phyloP scores from a whole-genome alignment of 2,888 invertebrate genomes.

The Neria commutata region DNA sequence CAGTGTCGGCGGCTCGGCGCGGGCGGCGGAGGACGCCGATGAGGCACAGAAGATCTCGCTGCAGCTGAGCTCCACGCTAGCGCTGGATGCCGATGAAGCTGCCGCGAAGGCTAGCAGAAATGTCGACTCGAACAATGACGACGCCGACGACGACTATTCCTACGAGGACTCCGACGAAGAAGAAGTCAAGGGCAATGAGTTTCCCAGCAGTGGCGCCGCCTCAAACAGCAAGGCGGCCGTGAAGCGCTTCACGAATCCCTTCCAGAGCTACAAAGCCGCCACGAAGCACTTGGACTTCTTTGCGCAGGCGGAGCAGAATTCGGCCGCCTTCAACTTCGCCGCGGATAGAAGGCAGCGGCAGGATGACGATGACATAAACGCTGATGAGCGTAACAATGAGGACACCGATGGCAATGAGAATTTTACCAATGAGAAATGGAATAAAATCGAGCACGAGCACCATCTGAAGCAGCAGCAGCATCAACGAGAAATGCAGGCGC shows the following conservation, averaged over 20 bases:
- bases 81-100: slow-evolving; percentile 5
- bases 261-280: slow-evolving; percentile 36
- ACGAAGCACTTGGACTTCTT: slow-evolving; percentile 21
- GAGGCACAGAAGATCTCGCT: slow-evolving; percentile 5
- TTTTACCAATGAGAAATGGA: slow-evolving; percentile 57
- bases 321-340: slow-evolving; percentile 9
- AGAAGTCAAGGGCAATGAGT: slow-evolving; percentile 10
- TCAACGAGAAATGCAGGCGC: slow-evolving; percentile 46
- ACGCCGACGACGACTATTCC: slow-evolving; percentile 37
- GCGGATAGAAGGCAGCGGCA: neutral
- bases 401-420: slow-evolving; percentile 40
- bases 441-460: slow-evolving; percentile 59
- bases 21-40: slow-evolving; percentile 7
- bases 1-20: slow-evolving; percentile 13
- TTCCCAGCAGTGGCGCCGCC: slow-evolving; percentile 5
- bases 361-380: slow-evolving; percentile 18
- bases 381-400: slow-evolving; percentile 22
- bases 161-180: slow-evolving; percentile 37
- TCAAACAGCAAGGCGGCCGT: slow-evolving; percentile 32
- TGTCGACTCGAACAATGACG: slow-evolving; percentile 33
- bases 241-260: slow-evolving; percentile 39
- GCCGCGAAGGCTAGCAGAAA: slow-evolving; percentile 17
- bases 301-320: slow-evolving; percentile 5
- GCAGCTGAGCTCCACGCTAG: slow-evolving; percentile 10
- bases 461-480: slow-evolving; percentile 49